Conservation (phyloP, 2,797 vertebrate genomes). For the Dipus sagitta region DNA sequence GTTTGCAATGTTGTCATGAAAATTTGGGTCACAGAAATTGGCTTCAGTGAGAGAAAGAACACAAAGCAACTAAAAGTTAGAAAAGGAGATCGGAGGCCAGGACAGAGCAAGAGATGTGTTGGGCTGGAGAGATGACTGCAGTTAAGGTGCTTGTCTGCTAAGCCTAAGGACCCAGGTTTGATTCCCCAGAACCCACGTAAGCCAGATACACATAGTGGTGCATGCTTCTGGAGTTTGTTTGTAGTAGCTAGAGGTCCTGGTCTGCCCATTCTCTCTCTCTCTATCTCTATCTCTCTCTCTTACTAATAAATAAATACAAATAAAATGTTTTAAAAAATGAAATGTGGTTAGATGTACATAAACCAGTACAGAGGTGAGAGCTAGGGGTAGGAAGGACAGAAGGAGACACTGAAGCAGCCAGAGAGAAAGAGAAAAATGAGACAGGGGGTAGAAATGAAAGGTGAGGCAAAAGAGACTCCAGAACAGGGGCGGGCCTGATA, state of each 20-base stretch:
- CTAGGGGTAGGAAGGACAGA: not conserved
- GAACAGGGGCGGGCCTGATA: fast-evolving
- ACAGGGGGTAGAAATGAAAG: not conserved
- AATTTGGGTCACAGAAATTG: not conserved
- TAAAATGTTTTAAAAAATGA: too few relatives aligned
- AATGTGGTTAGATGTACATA: not conserved
- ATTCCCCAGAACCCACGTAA: too few relatives aligned
- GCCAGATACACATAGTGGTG: too few relatives aligned
- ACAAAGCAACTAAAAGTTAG: not conserved
- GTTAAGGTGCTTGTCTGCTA: too few relatives aligned
- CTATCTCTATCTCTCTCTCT: too few relatives aligned
- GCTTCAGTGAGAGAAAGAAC: not conserved
- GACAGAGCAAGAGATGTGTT: not conserved
- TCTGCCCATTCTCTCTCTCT: too few relatives aligned
- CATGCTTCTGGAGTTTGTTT: too few relatives aligned
- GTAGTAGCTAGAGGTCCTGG: too few relatives aligned
- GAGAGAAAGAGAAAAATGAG: not conserved
- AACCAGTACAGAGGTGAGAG: fast-evolving
- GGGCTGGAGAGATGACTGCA: not conserved
- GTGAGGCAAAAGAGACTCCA: not conserved
- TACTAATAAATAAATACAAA: too few relatives aligned
- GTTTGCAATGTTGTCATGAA: not conserved
- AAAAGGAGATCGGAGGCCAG: not conserved
- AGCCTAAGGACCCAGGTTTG: too few relatives aligned
- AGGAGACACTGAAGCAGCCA: not conserved